Base-by-base conservation (phyloP, 2,888 invertebrate species). In the Monochamus alternatus region DNA sequence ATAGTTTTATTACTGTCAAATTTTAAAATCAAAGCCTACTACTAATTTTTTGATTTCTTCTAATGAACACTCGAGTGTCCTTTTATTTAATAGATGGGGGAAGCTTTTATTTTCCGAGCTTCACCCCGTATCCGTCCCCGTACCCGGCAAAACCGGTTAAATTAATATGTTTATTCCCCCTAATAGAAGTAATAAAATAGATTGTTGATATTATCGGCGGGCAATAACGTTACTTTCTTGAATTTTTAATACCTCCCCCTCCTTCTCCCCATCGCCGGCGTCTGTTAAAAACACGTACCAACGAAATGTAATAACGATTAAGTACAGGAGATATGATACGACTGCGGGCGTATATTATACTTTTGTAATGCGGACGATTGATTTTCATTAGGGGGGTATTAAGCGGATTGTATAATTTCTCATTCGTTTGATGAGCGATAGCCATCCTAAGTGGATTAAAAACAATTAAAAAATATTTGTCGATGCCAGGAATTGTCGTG, bases 121-220 rank as follows among this genome's bases (percentile, higher is more conserved):
- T 14, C 55, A 22, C 55, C 55, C 55, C 14, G 55, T 55, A 3
- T 14, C 3, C 10, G n/a, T 14, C 14, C 55, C n/a, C n/a, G 14
- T 5, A 14, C 5, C 55, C n/a, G n/a, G n/a, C 3, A 55, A 55
- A 55, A 55, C 22, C 22, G 55, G 3, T 5, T 3, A 55, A 55
- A 55, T 55, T 55, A 55, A 55, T 55, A 55, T n/a, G 55, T 5
- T 55, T n/a, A 22, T 55, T n/a, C 55, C 55, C 52, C 63, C 68
- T 76, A 76, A 73, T 74, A 77, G 75, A 73, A 75, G 78, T 78
- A 81, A 81, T 83, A 83, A 81, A 77, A 79, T 43, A 81, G 80
- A 83, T 83, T 81, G 82, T 80, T 81, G 83, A 83, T 83, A 75
- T 73, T 82, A 82, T 82, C 82, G 77, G 38, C 43, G 65, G 69